Evolutionary conservation across 1,140 invertebrate genomes (phyloP).

Genomic region (Drosophila mayri): DNA sequence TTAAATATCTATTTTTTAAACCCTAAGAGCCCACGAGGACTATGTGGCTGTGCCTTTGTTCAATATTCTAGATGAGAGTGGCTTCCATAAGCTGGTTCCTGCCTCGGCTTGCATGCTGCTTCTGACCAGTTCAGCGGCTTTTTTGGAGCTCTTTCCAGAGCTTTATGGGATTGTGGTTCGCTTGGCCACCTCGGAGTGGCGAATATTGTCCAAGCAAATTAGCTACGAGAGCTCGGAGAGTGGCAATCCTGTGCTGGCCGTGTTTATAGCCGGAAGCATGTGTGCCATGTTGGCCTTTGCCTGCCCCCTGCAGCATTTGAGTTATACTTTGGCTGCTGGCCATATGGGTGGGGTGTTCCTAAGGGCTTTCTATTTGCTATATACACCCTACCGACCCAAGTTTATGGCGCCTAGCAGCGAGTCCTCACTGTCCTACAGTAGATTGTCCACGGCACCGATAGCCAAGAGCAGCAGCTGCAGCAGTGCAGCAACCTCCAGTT

Average conservation of each 20-base stretch:
- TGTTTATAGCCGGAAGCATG: conserved; percentile 88
- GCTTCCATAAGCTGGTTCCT: conserved; percentile 87
- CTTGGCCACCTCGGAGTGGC: conserved; percentile 88
- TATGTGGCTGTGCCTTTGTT: conserved; percentile 88
- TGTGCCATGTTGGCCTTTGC: conserved; percentile 89
- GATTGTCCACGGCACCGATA: conserved; percentile 73
- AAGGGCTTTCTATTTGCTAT: conserved; percentile 76
- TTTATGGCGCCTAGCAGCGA: conserved; percentile 74
- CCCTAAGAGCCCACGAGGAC: conserved; percentile 54
- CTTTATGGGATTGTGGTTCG: conserved; percentile 87
- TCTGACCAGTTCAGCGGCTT: conserved; percentile 87
- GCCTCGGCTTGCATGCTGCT: conserved; percentile 88
- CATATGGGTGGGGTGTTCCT: conserved; percentile 70
- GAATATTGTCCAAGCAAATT: conserved; percentile 87
- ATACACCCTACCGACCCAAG: conserved; percentile 77
- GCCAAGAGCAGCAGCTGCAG: conserved; percentile 60
- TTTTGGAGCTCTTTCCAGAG: conserved; percentile 88
- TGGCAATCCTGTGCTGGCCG: conserved; percentile 88
- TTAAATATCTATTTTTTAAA: not conserved
- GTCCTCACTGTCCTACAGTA: conserved; percentile 79
- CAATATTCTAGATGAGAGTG: conserved; percentile 87
- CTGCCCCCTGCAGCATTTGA: conserved; percentile 86
- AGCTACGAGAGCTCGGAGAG: conserved; percentile 88
- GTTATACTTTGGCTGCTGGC: conserved; percentile 76
- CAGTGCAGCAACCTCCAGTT: conserved; percentile 41